phyloP scores from a whole-genome alignment of 2,888 invertebrate genomes.

The Melieria crassipennis region DNA sequence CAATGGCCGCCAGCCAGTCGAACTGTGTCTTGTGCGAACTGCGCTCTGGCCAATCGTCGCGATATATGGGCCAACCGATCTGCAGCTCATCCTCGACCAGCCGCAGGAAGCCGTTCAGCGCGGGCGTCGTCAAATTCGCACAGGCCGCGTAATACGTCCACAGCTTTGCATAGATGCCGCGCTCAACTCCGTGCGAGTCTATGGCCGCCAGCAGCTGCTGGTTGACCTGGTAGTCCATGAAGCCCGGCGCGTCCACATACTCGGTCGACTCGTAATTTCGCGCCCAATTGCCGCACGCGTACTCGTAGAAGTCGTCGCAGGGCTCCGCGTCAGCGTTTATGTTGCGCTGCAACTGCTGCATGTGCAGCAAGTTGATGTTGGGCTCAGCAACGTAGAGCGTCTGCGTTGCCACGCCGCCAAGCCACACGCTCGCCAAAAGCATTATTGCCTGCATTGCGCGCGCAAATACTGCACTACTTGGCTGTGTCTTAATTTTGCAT shows the following conservation, averaged over 20 bases:
- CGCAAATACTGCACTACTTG: neutral
- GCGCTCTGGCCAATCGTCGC: slow-evolving; percentile 43
- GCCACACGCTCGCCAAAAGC: no score
- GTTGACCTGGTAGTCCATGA: slow-evolving; percentile 53
- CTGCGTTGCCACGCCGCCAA: neutral
- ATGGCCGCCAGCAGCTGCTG: slow-evolving; percentile 46
- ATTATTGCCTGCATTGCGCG: neutral
- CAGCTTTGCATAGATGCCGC: slow-evolving; percentile 30
- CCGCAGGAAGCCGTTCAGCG: slow-evolving; percentile 48
- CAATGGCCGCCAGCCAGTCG: slow-evolving; percentile 52
- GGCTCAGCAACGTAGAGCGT: no score
- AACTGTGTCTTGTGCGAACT: slow-evolving; percentile 52
- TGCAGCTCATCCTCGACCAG: slow-evolving; percentile 47
- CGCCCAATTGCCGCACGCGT: slow-evolving; percentile 56
- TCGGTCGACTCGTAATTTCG: slow-evolving; percentile 44
- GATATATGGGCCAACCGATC: slow-evolving; percentile 55
- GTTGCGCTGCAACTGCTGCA: slow-evolving; percentile 47
- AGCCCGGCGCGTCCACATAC: slow-evolving; percentile 56
- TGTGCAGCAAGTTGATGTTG: slow-evolving; percentile 41
- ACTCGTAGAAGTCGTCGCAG: slow-evolving; percentile 56
- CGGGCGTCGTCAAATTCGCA: slow-evolving; percentile 43
- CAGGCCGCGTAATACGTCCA: slow-evolving; percentile 50
- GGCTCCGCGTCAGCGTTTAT: slow-evolving; percentile 48
- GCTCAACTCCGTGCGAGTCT: slow-evolving; percentile 11
- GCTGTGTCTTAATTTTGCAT: neutral